Conservation (phyloP, 2,113 vertebrate species). For the Danionella cerebrum region DNA sequence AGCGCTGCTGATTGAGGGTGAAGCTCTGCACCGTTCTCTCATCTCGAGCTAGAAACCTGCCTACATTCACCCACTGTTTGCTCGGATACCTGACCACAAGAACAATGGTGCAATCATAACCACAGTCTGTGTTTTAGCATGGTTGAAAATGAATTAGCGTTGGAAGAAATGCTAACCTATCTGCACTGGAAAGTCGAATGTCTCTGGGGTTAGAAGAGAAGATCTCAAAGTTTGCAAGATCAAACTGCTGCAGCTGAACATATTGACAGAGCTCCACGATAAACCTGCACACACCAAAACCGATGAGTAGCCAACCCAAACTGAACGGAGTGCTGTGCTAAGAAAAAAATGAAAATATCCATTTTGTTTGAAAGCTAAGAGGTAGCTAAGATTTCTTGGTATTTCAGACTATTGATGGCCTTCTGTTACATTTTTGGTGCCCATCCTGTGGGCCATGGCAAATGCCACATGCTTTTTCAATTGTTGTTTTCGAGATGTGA, state of each 20-base stretch:
- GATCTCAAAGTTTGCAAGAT: constrained; percentile 96
- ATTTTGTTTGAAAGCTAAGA: too few species aligned
- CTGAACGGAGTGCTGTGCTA: too few species aligned
- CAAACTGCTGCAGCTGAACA: constrained; percentile 95
- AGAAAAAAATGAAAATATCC: too few species aligned
- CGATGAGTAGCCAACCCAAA: too few species aligned
- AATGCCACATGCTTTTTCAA: too few species aligned
- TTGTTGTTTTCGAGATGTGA: too few species aligned
- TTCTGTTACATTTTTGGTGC: too few species aligned
- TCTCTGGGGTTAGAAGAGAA: constrained; percentile 98
- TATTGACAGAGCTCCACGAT: constrained; percentile 97
- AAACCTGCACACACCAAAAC: constrained; percentile 71
- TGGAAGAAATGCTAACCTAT: constrained; percentile 77
- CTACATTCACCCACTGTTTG: constrained; percentile 95
- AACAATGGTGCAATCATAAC: background rate
- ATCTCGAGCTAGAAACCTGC: constrained; percentile 92
- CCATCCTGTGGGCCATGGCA: too few species aligned
- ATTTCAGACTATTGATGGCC: too few species aligned
- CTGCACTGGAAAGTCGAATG: constrained; percentile 94
- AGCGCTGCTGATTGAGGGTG: constrained; percentile 94
- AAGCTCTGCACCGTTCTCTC: constrained; percentile 95
- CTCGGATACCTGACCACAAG: constrained; percentile 79
- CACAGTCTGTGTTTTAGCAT: too few species aligned
- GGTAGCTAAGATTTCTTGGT: too few species aligned
- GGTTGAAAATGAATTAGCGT: too few species aligned